A percentile compares a stretch with the other conserved stretches of the same genome.
These are phyloP conservation scores for Artibeus lituratus DNA, from an alignment of 2,797 vertebrate genomes.

Conservation along the genomic window DNA sequence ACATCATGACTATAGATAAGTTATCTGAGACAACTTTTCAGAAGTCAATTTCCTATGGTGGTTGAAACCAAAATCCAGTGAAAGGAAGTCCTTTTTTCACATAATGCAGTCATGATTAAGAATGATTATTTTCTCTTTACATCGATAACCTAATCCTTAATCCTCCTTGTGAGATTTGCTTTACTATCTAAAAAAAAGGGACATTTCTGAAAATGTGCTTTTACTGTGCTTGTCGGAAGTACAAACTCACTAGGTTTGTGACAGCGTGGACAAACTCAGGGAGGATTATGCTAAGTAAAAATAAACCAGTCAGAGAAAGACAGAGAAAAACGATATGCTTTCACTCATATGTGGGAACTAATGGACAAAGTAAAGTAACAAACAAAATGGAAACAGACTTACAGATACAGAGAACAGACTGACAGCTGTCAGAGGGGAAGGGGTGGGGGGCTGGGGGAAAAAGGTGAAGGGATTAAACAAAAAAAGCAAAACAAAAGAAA, in stretches of 20 bases:
- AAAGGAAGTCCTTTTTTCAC: slow-evolving; percentile 53
- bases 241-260: neutral
- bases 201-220: slow-evolving; percentile 20
- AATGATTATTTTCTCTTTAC: slow-evolving; percentile 59
- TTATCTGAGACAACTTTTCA: slow-evolving; percentile 71
- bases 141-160: slow-evolving; percentile 61
- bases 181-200: slow-evolving; percentile 24
- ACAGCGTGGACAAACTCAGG: neutral
- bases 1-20: slow-evolving; percentile 70
- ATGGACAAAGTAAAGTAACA: neutral
- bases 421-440: neutral
- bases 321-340: neutral
- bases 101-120: slow-evolving; percentile 60
- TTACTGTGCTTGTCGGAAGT: neutral
- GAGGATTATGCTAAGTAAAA: neutral
- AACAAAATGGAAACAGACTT: neutral
- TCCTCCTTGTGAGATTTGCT: slow-evolving; percentile 63
- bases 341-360: neutral
- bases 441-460: neutral
- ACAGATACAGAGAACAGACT: neutral
- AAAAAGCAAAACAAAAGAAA: neutral
- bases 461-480: neutral
- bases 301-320: neutral
- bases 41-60: slow-evolving; percentile 65
- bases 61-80: slow-evolving; percentile 60